A percentile compares a stretch with the other conserved stretches of the same genome.
These are phyloP conservation scores for Andrena marginata DNA, from an alignment of 2,888 invertebrate genomes.

Conservation along the genomic window DNA sequence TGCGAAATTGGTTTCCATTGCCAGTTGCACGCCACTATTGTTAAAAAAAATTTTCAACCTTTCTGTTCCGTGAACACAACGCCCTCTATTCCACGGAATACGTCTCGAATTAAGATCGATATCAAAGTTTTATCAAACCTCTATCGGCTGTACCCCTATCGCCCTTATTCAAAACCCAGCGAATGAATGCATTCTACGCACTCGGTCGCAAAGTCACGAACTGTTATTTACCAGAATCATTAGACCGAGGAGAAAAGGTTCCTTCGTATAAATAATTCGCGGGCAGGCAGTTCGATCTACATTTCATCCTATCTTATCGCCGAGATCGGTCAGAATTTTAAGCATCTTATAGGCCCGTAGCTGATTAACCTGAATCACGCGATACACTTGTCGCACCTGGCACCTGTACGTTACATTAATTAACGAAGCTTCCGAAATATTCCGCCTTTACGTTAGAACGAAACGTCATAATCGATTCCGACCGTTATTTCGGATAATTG, in stretches of 20 bases:
- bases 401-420: conserved; percentile 32
- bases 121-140: neutral
- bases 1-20: conserved; percentile 38
- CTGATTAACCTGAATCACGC: conserved; percentile 61
- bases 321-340: conserved; percentile 58
- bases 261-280: neutral
- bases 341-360: conserved; percentile 19
- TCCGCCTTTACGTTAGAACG: neutral
- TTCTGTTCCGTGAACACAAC: neutral
- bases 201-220: neutral
- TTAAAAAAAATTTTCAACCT: neutral
- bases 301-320: conserved; percentile 34
- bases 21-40: conserved; percentile 14
- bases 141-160: neutral
- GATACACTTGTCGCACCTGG: conserved; percentile 41
- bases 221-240: neutral
- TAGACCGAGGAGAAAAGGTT: neutral
- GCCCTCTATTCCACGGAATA: neutral
- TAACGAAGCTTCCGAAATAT: neutral
- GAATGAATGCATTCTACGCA: neutral
- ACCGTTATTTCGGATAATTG: too few relatives aligned
- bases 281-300: neutral
- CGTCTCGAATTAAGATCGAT: neutral
- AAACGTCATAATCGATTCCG: too few relatives aligned
- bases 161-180: neutral